A percentile compares a stretch with the other conserved stretches of the same genome.
Conservation (phyloP, 2,888 invertebrate species). For the Asteroscopus sphinx region DNA sequence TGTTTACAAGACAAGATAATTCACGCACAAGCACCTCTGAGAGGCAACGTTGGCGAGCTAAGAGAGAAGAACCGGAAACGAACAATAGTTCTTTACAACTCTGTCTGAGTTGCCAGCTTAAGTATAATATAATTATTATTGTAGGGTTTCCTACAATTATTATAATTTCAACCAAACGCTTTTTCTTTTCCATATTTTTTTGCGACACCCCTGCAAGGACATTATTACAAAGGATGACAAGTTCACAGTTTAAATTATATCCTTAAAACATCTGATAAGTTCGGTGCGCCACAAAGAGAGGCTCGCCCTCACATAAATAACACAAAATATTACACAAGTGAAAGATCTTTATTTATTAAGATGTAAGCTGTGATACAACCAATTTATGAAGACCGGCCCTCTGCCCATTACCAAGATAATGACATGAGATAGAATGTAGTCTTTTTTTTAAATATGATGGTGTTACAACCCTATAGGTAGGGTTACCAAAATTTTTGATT, state of each 20-base stretch:
- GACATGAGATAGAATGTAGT: constrained; percentile 69
- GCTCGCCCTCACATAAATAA: constrained; percentile 76
- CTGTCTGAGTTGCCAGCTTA: no score
- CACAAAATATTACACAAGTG: constrained; percentile 78
- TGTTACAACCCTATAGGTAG: constrained; percentile 54
- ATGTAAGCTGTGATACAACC: constrained; percentile 77
- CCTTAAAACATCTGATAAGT: constrained; percentile 79
- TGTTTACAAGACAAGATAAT: no score
- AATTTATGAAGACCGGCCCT: constrained; percentile 77
- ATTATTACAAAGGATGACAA: constrained; percentile 72
- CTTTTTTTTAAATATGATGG: constrained; percentile 52
- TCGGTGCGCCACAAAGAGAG: constrained; percentile 72
- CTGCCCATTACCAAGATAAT: constrained; percentile 76
- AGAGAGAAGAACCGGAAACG: no score
- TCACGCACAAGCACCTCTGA: no score
- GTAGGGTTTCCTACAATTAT: no score
- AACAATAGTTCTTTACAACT: no score
- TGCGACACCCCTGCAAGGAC: constrained; percentile 62
- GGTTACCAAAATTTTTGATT: constrained; percentile 44
- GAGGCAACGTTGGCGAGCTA: no score
- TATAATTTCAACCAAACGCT: not conserved
- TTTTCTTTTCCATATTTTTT: not conserved
- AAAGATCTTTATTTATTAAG: constrained; percentile 85
- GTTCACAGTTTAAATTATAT: constrained; percentile 80
- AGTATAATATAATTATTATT: no score